Percentiles rank a stretch among this genome's conserved stretches.
Conservation (phyloP, 35 echinoderm and acorn worm species). For the Stichopus chloronotus region DNA sequence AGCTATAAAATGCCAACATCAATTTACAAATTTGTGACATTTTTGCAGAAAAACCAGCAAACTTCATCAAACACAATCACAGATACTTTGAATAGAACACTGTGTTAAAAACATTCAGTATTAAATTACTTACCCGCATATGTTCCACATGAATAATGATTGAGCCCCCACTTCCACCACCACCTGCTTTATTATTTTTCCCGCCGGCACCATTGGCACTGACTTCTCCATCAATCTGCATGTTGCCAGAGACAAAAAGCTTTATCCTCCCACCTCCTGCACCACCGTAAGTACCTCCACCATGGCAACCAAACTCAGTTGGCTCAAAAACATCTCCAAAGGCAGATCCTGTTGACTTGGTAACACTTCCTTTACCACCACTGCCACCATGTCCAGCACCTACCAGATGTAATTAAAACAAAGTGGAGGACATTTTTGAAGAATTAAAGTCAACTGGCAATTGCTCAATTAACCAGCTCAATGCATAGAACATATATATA, state of each 20-base stretch:
- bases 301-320: conserved; percentile 67
- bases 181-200: conserved; percentile 55
- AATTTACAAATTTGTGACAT: too few species aligned
- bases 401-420: background rate
- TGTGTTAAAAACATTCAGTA: too few species aligned
- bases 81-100: too few species aligned
- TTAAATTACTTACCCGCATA: conserved; percentile 77
- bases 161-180: conserved; percentile 85
- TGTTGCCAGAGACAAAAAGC: conserved; percentile 53
- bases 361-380: conserved; percentile 70
- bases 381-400: conserved; percentile 91
- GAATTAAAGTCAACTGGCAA: background rate
- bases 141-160: conserved; percentile 75
- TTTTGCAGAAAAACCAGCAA: too few species aligned
- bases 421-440: background rate
- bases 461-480: too few species aligned
- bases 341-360: conserved; percentile 70
- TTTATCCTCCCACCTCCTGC: conserved; percentile 71
- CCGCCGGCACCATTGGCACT: conserved; percentile 78
- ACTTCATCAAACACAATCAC: too few species aligned
- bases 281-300: conserved; percentile 71
- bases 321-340: conserved; percentile 83
- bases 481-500: too few species aligned
- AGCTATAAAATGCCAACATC: too few species aligned
- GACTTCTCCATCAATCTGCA: conserved; percentile 89